Conservation (phyloP, 2,888 invertebrate genomes). For the Caenorhabditis sp. region DNA sequence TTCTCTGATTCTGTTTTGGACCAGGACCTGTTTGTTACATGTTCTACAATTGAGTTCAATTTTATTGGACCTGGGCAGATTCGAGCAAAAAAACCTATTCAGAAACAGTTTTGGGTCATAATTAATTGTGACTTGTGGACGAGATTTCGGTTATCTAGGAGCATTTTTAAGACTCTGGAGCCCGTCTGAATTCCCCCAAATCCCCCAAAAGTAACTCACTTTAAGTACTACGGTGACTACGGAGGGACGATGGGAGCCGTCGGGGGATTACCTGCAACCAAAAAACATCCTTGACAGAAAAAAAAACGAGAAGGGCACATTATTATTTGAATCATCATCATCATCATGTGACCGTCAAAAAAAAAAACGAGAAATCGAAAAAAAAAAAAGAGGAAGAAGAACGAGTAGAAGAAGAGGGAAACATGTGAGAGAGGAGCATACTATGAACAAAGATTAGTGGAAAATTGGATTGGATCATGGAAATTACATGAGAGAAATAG, state of each 20-base stretch:
- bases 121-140: too few species aligned
- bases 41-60: too few species aligned
- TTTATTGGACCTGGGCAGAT: too few species aligned
- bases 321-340: too few species aligned
- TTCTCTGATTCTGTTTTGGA: too few species aligned
- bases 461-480: not conserved
- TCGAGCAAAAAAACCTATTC: too few species aligned
- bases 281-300: not conserved
- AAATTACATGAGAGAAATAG: not conserved
- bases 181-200: too few species aligned
- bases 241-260: conserved; percentile 46
- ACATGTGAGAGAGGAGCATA: conserved; percentile 11
- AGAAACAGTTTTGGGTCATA: too few species aligned
- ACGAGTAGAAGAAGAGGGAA: conserved; percentile 8
- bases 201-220: conserved; percentile 25
- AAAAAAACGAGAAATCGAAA: not conserved
- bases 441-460: conserved; percentile 3
- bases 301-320: not conserved
- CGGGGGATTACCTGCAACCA: conserved; percentile 51
- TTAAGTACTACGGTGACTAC: conserved; percentile 28
- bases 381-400: too few species aligned
- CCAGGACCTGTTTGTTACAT: too few species aligned
- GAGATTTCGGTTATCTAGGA: too few species aligned
- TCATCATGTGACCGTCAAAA: conserved; percentile 1
- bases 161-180: too few species aligned